Base-by-base conservation (phyloP, 2,888 invertebrate species). In the Nycteola revayana region DNA sequence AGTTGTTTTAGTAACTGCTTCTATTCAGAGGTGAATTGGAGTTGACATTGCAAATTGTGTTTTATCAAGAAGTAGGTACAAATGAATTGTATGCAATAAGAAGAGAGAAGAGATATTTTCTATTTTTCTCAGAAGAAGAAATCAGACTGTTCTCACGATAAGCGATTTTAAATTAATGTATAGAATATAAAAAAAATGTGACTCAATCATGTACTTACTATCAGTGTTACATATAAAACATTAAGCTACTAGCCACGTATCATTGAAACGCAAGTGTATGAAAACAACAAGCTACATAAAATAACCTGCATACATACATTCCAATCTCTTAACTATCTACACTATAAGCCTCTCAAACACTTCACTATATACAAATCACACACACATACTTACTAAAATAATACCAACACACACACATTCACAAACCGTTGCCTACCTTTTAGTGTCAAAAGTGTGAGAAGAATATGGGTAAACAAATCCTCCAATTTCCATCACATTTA, bases 381-480 rank as follows among this genome's bases (percentile, higher is more conserved):
- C 58, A 54, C 46, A 53, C 60, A 59, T 46, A 39, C 47, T 41
- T 56, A 64, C 53, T 65, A 50, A 72, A 70, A 75, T 73, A 76
- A 70, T 67, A 67, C 56, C 38, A 48, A 57, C 32, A 37, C 31
- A 44, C 65, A 65, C 53, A 58, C 49, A 49, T 3, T 20, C 28
- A 35, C 14, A 39, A 10, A 32, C 53, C 42, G 21, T 21, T 69
- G 76, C 74, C 64, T 64, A 79, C 88, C 88, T 89, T 89, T 89
- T 89, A 89, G 84, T 86, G 89, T 89, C 86, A 86, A 81, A 86
- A 84, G 80, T 84, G 81, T 81, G 77, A 87, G 85, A 84, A 74
- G 83, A 85, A 89, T 86, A 88, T 87, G 84, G 80, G 89, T 89
- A 89, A 89, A 89, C 89, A 89, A 89, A 89, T 89, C 89, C 88